Evolutionary conservation across 64 coral and sea anemone genomes (phyloP), one percentile per base, ranked within the genome.

Genomic region (Montipora sp.): DNA sequence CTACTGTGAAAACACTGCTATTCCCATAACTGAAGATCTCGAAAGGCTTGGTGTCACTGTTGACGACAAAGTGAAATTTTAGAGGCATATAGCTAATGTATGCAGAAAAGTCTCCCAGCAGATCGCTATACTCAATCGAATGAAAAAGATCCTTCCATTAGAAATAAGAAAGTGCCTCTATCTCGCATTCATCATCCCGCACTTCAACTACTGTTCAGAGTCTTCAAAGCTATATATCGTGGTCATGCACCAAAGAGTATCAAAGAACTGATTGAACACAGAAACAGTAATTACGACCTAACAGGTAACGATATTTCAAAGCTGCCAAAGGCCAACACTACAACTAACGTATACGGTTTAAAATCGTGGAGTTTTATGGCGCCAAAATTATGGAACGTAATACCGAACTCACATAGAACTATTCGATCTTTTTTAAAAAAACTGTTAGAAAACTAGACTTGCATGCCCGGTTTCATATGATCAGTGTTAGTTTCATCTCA

Each of bases 161-260:
- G 77, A 83, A 83, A 83, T 24, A 44, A 57, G 48, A 59, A 83
- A 83, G 59, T 63, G 59, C 10, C 80, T 83, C 5, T 59, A 83
- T 24, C 80, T 59, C 51, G 51, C 80, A 59, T 83, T 83, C 51
- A 83, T 83, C 22, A 63, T 83, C 59, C 80, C 53, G 21, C 48
- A 83, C 36, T 83, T 83, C 59, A 83, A 83, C 59, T 83, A 83
- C 80, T 83, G 49, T 83, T 55, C 80, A 48, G 80, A 83, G 51
- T 55, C 9, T 55, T 55, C 51, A 55, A 55, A 69, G 13, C 16
- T 20, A 69, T 69, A 18, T 14, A 69, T 21, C 24, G 24, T 24
- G 73, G 43, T 10, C 73, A 45, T 75, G 73, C 73, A 23, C 73
- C 36, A 75, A 75, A 75, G n/a, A 23, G 73, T 22, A 23, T 27